Evolutionary conservation across 2,888 invertebrate species (phyloP), one percentile per base, ranked within the genome.

Genomic region (Caenorhabditis sp.): DNA sequence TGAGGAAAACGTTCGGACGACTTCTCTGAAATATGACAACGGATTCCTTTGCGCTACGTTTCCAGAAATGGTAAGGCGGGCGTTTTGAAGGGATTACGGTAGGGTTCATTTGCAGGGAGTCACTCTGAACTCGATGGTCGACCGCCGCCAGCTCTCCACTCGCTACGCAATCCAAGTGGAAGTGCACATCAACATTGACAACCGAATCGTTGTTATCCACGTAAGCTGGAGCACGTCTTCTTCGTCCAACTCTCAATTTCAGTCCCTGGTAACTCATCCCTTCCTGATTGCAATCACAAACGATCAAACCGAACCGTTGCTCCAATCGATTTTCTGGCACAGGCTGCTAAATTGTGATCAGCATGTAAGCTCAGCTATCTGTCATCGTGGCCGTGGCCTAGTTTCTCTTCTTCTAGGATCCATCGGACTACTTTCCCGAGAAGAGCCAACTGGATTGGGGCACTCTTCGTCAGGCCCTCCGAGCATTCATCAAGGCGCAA

Each of bases 31-130:
- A 22, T 85, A 72, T 45, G 85, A 85, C 15, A 77, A 83, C 53
- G 83, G 83, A 32, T 62, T 83, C 8, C 55, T 85, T 15, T 85
- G 85, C 41, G 83, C 85, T 5, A 83, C 83, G 24, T 85, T 85
- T 55, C 85, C 85, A 0, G 85, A 85, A 62, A 85, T 85, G 83
- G n/a, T n/a, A n/a, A n/a, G n/a, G n/a, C n/a, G n/a, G n/a, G n/a
- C n/a, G n/a, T n/a, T n/a, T n/a, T n/a, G n/a, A n/a, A n/a, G n/a
- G n/a, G n/a, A n/a, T n/a, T n/a, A n/a, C n/a, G n/a, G n/a, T n/a
- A n/a, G n/a, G n/a, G n/a, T n/a, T n/a, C n/a, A n/a, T n/a, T n/a
- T n/a, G n/a, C n/a, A n/a, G n/a, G 84, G 84, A 17, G 83, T 84
- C 13, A 81, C 83, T 2, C 39, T 84, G 50, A 84, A 84, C 45